Evolutionary conservation across 1,140 invertebrate species (phyloP).

Genomic region (Microplitis demolitor): DNA sequence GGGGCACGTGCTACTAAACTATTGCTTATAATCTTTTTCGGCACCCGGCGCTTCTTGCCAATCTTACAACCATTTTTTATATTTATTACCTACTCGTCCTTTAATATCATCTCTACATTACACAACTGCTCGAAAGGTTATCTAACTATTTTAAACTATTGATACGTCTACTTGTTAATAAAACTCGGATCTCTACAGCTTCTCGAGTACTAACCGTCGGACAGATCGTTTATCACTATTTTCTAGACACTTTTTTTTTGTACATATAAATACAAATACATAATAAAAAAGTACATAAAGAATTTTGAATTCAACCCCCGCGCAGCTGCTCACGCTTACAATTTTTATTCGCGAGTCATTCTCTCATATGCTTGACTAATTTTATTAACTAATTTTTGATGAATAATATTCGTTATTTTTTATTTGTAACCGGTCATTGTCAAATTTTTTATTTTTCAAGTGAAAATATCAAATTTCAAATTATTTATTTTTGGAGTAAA

Average conservation of each 20-base stretch:
- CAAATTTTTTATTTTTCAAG: too few relatives aligned
- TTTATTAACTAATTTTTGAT: not conserved
- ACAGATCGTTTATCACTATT: slow-evolving; percentile 6
- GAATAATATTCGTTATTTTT: not conserved
- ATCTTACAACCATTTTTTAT: slow-evolving; percentile 9
- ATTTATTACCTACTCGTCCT: slow-evolving; percentile 7
- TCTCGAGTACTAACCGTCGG: not conserved
- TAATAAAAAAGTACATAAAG: not conserved
- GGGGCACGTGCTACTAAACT: slow-evolving; percentile 53
- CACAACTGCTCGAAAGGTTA: not conserved
- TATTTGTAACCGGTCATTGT: not conserved
- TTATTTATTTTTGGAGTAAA: too few relatives aligned
- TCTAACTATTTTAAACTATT: too few relatives aligned
- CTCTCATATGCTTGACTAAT: slow-evolving; percentile 3
- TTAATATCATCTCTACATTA: slow-evolving; percentile 15
- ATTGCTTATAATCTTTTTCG: slow-evolving; percentile 35
- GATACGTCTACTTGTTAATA: too few relatives aligned
- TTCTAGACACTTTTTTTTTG: not conserved
- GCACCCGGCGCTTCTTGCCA: slow-evolving; percentile 31
- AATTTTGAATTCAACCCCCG: not conserved
- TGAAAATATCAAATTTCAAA: too few relatives aligned
- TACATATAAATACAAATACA: not conserved
- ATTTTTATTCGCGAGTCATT: slow-evolving; percentile 7
- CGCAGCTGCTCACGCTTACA: slow-evolving; percentile 39
- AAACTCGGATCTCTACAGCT: too few relatives aligned